These are phyloP conservation scores for Anastatus disparis DNA, from an alignment of 1,140 invertebrate genomes.

Conservation along the genomic window DNA sequence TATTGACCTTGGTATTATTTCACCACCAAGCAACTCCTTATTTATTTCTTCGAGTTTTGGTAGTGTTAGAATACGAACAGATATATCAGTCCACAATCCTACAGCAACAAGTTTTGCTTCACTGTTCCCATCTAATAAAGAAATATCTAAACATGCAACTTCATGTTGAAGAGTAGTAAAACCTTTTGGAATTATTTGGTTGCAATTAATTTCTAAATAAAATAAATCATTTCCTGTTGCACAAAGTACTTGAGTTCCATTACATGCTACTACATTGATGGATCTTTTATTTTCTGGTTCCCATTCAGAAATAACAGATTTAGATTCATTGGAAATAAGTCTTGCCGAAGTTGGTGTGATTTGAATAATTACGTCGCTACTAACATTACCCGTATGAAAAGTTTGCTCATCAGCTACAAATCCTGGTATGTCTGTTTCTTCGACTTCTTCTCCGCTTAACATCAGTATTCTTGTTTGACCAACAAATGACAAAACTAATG, in stretches of 20 bases:
- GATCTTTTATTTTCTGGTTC: slow-evolving; percentile 77
- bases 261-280: slow-evolving; percentile 91
- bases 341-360: slow-evolving; percentile 80
- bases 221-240: slow-evolving; percentile 90
- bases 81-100: slow-evolving; percentile 98
- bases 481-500: slow-evolving; percentile 92
- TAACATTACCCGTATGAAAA: slow-evolving; percentile 92
- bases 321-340: slow-evolving; percentile 74
- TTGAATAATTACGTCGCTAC: slow-evolving; percentile 83
- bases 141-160: slow-evolving; percentile 96
- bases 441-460: slow-evolving; percentile 93
- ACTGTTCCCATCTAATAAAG: slow-evolving; percentile 75
- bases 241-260: slow-evolving; percentile 84
- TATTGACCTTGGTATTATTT: slow-evolving; percentile 96
- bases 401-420: slow-evolving; percentile 93
- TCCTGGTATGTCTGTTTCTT: slow-evolving; percentile 92
- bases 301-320: slow-evolving; percentile 82
- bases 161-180: slow-evolving; percentile 86
- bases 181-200: slow-evolving; percentile 74
- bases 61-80: slow-evolving; percentile 84
- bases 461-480: slow-evolving; percentile 91
- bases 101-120: slow-evolving; percentile 86
- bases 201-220: slow-evolving; percentile 84
- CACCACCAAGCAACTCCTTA: slow-evolving; percentile 89
- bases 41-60: slow-evolving; percentile 82